Evolutionary conservation across 2,888 invertebrate species (phyloP).

Genomic region (Sinotaia quadrata): DNA sequence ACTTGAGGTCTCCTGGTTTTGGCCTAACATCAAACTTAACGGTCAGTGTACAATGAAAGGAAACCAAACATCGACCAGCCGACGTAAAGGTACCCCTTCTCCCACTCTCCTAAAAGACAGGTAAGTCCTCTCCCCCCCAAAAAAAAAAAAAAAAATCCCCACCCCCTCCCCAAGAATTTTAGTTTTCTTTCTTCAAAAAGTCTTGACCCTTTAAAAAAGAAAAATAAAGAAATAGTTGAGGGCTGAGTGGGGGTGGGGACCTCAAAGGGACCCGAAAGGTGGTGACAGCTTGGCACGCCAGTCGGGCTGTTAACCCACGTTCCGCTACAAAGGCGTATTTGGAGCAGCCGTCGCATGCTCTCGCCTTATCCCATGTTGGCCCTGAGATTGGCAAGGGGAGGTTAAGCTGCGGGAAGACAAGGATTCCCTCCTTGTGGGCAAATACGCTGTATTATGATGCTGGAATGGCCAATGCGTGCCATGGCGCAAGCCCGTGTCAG

Average conservation of each 20-base stretch:
- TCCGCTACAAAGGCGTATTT: conserved; percentile 7
- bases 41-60: no score
- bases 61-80: no score
- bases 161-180: neutral
- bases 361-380: conserved; percentile 6
- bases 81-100: no score
- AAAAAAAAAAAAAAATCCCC: neutral
- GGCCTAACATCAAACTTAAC: no score
- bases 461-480: conserved; percentile 10
- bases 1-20: no score
- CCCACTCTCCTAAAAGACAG: no score
- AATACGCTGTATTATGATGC: conserved; percentile 7
- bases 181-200: neutral
- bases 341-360: neutral
- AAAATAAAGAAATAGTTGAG: no score
- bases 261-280: neutral
- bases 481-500: neutral
- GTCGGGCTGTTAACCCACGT: neutral
- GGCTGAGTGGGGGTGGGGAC: no score
- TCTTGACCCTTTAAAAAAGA: no score
- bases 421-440: conserved; percentile 9
- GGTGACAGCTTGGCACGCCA: neutral
- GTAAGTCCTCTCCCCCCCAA: neutral
- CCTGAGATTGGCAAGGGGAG: conserved; percentile 4
- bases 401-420: conserved; percentile 9